Conservation (phyloP, 2,888 invertebrate genomes). For the Epinotia brunnichana region DNA sequence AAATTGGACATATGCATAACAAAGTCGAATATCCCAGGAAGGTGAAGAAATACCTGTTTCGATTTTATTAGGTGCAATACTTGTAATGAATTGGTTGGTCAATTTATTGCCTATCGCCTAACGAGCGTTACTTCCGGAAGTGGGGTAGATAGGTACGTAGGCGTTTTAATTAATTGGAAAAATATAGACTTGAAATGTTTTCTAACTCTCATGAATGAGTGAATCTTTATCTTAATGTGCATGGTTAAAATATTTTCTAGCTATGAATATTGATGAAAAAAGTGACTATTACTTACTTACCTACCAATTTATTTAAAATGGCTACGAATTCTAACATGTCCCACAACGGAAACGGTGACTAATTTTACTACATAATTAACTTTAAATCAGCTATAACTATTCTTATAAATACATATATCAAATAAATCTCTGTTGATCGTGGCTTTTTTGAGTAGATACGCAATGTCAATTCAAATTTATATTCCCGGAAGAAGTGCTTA, state of each 20-base stretch:
- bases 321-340: too few species aligned
- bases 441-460: too few species aligned
- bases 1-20: neutral
- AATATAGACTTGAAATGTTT: constrained; percentile 7
- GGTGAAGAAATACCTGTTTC: neutral
- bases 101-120: neutral
- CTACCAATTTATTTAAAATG: neutral
- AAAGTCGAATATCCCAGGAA: neutral
- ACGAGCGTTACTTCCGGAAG: constrained; percentile 14
- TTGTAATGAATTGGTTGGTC: neutral
- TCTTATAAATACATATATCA: too few species aligned
- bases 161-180: constrained; percentile 23
- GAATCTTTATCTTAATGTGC: constrained; percentile 8
- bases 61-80: neutral
- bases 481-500: too few species aligned
- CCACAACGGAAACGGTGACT: too few species aligned
- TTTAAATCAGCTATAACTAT: too few species aligned
- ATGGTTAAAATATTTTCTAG: constrained; percentile 6
- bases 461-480: too few species aligned
- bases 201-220: neutral
- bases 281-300: neutral
- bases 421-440: too few species aligned
- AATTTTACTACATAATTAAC: too few species aligned
- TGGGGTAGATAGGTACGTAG: too few species aligned
- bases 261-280: neutral